A percentile compares a stretch with the other conserved stretches of the same genome.
These are phyloP conservation scores for Acleris emargana DNA, from an alignment of 2,888 invertebrate species.

Conservation along the genomic window DNA sequence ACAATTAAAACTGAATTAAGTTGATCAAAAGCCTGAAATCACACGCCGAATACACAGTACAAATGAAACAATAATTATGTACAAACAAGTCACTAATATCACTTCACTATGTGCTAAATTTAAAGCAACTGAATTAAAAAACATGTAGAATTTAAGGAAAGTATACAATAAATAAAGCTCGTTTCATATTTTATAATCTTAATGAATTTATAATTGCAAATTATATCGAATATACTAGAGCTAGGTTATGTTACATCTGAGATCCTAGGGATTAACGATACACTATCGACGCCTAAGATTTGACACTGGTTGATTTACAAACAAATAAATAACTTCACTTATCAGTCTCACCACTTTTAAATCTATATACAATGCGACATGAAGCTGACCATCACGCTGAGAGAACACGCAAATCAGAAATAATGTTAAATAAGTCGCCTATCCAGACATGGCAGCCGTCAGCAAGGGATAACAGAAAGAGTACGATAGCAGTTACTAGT, in stretches of 20 bases:
- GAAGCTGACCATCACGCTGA: constrained; percentile 54
- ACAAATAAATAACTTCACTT: constrained; percentile 81
- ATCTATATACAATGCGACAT: constrained; percentile 77
- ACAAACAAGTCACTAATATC: constrained; percentile 46
- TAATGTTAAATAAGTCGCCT: constrained; percentile 38
- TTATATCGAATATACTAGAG: constrained; percentile 27
- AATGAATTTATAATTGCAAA: constrained; percentile 37
- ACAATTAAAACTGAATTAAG: constrained; percentile 37
- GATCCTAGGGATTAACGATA: constrained; percentile 67
- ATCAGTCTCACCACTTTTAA: constrained; percentile 81
- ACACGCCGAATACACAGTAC: constrained; percentile 31
- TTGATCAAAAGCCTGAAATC: constrained; percentile 45
- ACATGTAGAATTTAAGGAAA: constrained; percentile 38
- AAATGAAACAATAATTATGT: constrained; percentile 43
- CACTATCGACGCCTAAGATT: constrained; percentile 69
- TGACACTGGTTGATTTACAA: constrained; percentile 79
- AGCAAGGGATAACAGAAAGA: constrained; percentile 1
- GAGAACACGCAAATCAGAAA: constrained; percentile 39
- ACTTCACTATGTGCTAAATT: constrained; percentile 46
- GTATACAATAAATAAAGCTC: constrained; percentile 49
- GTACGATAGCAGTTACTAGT: constrained; percentile 4
- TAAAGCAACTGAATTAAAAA: constrained; percentile 35
- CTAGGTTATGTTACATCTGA: constrained; percentile 56
- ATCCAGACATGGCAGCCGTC: constrained; percentile 7
- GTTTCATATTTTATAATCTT: constrained; percentile 39